A percentile compares a stretch with the other conserved stretches of the same genome.
phyloP scores from a whole-genome alignment of 1,140 invertebrate species.

The Magallana ariakensis region DNA sequence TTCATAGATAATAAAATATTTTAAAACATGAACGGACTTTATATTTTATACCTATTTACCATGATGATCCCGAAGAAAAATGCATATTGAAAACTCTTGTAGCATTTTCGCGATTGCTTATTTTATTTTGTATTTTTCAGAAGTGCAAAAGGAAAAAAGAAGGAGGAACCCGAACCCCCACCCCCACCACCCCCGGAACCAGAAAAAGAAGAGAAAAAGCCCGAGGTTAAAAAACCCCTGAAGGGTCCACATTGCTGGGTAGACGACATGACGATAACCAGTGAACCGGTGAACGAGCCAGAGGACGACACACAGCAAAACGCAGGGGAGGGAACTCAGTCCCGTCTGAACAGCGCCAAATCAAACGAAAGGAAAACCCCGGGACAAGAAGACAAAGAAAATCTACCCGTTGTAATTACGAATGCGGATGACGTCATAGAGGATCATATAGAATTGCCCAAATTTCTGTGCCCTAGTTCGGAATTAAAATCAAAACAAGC shows the following conservation, averaged over 20 bases:
- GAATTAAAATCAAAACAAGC: slow-evolving; percentile 62
- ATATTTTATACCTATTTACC: too few relatives aligned
- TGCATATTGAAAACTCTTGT: too few relatives aligned
- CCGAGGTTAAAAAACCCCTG: slow-evolving; percentile 56
- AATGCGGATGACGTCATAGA: background rate
- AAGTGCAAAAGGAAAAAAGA: slow-evolving; percentile 52
- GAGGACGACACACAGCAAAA: slow-evolving; percentile 18
- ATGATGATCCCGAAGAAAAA: too few relatives aligned
- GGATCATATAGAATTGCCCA: slow-evolving; percentile 50
- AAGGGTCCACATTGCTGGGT: slow-evolving; percentile 68
- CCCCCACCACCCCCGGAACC: slow-evolving; percentile 54
- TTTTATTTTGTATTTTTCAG: background rate
- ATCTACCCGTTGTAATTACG: background rate
- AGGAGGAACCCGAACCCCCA: slow-evolving; percentile 47
- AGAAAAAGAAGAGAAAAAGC: slow-evolving; percentile 50
- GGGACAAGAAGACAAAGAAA: slow-evolving; percentile 42
- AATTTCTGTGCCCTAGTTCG: slow-evolving; percentile 64
- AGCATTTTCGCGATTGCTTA: too few relatives aligned
- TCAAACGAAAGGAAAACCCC: background rate
- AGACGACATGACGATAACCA: slow-evolving; percentile 64
- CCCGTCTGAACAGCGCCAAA: background rate
- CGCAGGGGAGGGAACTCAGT: background rate
- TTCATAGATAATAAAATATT: too few relatives aligned
- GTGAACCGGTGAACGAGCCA: slow-evolving; percentile 48
- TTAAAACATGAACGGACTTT: too few relatives aligned